phyloP scores from a whole-genome alignment of 2,797 vertebrate species.

The Protonibea diacanthus region DNA sequence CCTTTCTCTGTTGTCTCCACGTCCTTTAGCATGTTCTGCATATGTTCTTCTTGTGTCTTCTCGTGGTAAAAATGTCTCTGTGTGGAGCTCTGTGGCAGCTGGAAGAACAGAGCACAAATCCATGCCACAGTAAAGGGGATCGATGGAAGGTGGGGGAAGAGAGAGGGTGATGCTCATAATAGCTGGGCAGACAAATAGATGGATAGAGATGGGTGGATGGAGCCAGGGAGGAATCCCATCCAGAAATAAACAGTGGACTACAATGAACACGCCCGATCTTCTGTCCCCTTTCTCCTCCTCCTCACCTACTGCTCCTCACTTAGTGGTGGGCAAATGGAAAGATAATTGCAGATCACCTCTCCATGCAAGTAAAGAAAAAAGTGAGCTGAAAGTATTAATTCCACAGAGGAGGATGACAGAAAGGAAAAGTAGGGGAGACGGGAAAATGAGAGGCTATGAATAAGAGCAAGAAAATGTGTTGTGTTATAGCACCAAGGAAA shows the following conservation, averaged over 20 bases:
- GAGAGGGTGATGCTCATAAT: slow-evolving; percentile 38
- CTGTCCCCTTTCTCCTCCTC: slow-evolving; percentile 23
- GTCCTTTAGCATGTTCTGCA: slow-evolving; percentile 24
- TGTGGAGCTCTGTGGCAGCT: slow-evolving; percentile 17
- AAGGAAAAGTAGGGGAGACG: neutral
- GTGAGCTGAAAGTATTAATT: slow-evolving; percentile 25
- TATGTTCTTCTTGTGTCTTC: neutral
- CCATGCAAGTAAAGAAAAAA: slow-evolving; percentile 19
- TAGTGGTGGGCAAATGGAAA: slow-evolving; percentile 51
- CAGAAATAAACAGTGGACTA: slow-evolving; percentile 44
- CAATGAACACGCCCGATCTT: slow-evolving; percentile 51
- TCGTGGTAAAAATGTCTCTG: slow-evolving; percentile 11
- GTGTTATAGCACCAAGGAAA: neutral
- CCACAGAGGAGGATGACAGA: slow-evolving; percentile 9
- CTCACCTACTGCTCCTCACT: slow-evolving; percentile 9
- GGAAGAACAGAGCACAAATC: slow-evolving; percentile 43
- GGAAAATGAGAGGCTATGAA: slow-evolving; percentile 1
- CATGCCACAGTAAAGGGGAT: slow-evolving; percentile 48
- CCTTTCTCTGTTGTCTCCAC: neutral
- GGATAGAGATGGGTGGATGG: slow-evolving; percentile 40
- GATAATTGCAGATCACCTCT: slow-evolving; percentile 44
- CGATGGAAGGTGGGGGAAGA: slow-evolving; percentile 54
- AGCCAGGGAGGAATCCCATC: slow-evolving; percentile 48
- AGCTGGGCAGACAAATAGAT: slow-evolving; percentile 48
- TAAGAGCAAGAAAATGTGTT: slow-evolving; percentile 8